Evolutionary conservation across 2,797 vertebrate genomes (phyloP), one percentile per base, ranked within the genome.

Genomic region (Parotocinclus haroldoi): DNA sequence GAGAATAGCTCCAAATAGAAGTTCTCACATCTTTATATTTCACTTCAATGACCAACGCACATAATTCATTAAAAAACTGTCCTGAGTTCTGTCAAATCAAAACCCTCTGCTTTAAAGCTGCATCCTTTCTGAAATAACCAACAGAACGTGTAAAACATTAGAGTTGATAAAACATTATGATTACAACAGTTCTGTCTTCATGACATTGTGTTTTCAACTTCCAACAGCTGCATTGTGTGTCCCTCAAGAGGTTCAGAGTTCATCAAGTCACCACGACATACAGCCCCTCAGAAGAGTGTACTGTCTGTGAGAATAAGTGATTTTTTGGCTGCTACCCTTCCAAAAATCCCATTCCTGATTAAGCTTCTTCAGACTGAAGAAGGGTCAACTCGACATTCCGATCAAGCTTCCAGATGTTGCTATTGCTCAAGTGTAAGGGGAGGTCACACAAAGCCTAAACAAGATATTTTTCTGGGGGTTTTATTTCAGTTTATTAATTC

Each of bases 141-240:
- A 48, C 45, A 48, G 12, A 48, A n/a, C 6, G 7, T 11, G 5
- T 54, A 49, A 36, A 46, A 14, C 12, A 13, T 4, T 45, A 51
- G 17, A 56, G 39, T 59, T 59, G 1, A 14, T 12, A 48, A 48
- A 7, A 48, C n/a, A n/a, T n/a, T n/a, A n/a, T n/a, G n/a, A n/a
- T n/a, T n/a, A n/a, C 6, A 14, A 7, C 7, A 1, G 45, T 13
- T 13, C 10, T 48, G 45, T 13, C 1, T 13, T 8, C 9, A 9
- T 9, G 42, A 9, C 13, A n/a, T n/a, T n/a, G n/a, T n/a, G n/a
- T n/a, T n/a, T 45, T 55, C 19, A 64, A 52, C 13, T 46, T 61
- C 10, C 38, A 50, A 63, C 73, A 77, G 65, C 65, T 69, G 73
- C 68, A 65, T 61, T 54, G 62, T 71, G 39, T 66, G 58, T 64